Conservation (phyloP, 2,797 vertebrate genomes). For the Lindbergichthys nudifrons region DNA sequence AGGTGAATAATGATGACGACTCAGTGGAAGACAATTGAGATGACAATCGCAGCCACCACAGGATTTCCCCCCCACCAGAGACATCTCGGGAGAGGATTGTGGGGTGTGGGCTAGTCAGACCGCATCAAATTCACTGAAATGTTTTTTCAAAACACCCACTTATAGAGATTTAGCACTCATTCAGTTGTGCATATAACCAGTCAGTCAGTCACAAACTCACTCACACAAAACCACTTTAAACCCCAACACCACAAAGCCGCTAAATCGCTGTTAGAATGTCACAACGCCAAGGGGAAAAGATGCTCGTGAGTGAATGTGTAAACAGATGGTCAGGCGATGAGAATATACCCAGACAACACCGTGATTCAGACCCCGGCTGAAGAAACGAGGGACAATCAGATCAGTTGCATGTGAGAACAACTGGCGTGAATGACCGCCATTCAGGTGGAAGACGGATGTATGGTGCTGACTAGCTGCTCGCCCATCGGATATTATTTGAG, state of each 20-base stretch:
- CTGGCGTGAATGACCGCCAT: constrained; percentile 50
- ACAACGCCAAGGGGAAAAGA: constrained; percentile 29
- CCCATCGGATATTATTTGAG: constrained; percentile 47
- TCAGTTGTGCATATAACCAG: constrained; percentile 21
- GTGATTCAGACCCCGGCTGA: constrained; percentile 38
- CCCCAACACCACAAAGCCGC: constrained; percentile 38
- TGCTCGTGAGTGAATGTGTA: constrained; percentile 32
- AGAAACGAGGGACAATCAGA: constrained; percentile 23
- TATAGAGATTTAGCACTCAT: constrained; percentile 4
- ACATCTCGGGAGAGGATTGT: constrained; percentile 37
- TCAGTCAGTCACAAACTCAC: constrained; percentile 22
- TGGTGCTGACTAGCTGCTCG: constrained; percentile 29
- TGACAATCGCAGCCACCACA: constrained; percentile 73
- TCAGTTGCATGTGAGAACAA: constrained; percentile 45
- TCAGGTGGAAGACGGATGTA: constrained; percentile 52
- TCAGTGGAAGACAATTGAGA: constrained; percentile 67
- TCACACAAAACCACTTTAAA: constrained; percentile 37
- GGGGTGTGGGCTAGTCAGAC: constrained; percentile 19
- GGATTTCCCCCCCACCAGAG: constrained; percentile 79
- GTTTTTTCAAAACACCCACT: constrained; percentile 26
- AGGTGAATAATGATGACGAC: constrained; percentile 52
- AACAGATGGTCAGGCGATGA: constrained; percentile 33
- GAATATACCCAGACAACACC: constrained; percentile 42
- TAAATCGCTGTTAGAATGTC: constrained; percentile 32
- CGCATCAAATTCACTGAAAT: constrained; percentile 17